Evolutionary conservation across 2,797 vertebrate species (phyloP).

Genomic region (Psittacula echo): DNA sequence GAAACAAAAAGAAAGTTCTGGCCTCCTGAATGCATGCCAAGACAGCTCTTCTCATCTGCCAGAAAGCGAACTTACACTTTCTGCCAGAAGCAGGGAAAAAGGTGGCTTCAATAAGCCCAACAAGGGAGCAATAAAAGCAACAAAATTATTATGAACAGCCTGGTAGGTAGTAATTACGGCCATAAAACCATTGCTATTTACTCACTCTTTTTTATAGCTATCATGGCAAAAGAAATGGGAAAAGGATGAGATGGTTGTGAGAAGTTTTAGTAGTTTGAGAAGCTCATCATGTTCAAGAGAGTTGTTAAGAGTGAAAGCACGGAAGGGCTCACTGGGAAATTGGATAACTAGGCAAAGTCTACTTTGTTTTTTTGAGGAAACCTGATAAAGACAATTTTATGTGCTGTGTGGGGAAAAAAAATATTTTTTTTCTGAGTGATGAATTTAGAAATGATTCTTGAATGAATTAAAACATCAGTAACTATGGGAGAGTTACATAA

Average conservation of each 20-base stretch:
- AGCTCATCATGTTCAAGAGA: background rate
- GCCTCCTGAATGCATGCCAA: background rate
- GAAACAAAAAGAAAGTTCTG: conserved; percentile 32
- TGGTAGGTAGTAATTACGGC: conserved; percentile 49
- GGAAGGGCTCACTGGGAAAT: background rate
- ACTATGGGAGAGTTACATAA: background rate
- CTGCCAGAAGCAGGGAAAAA: background rate
- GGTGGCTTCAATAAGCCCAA: conserved; percentile 47
- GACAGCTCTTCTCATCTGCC: conserved; percentile 35
- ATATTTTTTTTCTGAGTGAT: background rate
- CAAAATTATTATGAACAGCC: conserved; percentile 42
- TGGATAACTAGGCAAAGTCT: background rate
- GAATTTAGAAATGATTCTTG: background rate
- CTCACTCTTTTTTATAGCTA: background rate
- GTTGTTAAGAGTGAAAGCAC: background rate
- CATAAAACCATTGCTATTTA: conserved; percentile 20
- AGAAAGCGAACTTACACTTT: conserved; percentile 39
- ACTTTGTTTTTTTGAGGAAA: background rate
- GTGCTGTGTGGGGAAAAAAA: fast-evolving
- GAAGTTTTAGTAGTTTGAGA: background rate
- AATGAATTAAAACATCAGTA: background rate
- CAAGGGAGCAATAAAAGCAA: conserved; percentile 52
- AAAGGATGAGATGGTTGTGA: background rate
- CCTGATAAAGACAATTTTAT: background rate
- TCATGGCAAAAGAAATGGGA: conserved; percentile 11